Conservation (phyloP, 2,797 vertebrate genomes). For the Peromyscus attwateri region DNA sequence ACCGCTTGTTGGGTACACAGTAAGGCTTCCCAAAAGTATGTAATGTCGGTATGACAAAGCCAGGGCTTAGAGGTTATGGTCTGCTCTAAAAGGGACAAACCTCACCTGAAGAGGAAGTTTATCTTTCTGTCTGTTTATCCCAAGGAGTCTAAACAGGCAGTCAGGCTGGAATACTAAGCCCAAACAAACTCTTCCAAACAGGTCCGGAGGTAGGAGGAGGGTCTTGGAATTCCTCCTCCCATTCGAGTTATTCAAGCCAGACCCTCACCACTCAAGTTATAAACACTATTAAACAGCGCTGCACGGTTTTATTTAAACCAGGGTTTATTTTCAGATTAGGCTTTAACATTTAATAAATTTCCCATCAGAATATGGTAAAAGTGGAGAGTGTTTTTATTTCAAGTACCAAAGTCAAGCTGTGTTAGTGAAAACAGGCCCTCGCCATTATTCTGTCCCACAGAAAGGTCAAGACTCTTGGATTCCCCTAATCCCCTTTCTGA, state of each 20-base stretch:
- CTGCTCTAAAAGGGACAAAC: conserved; percentile 46
- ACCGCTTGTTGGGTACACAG: not conserved
- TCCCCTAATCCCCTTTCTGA: conserved; percentile 75
- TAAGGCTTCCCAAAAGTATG: not conserved
- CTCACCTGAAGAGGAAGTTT: conserved; percentile 81
- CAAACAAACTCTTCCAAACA: conserved; percentile 71
- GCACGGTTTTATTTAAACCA: conserved; percentile 74
- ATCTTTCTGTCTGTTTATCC: conserved; percentile 69
- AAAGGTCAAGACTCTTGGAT: conserved; percentile 77
- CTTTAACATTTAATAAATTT: conserved; percentile 76
- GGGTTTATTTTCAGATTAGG: conserved; percentile 80
- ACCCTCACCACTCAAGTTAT: conserved; percentile 50
- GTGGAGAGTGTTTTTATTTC: conserved; percentile 80
- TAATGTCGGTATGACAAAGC: conserved; percentile 1
- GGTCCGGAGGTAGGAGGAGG: conserved; percentile 14
- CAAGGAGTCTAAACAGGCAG: conserved; percentile 73
- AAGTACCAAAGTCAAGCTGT: conserved; percentile 77
- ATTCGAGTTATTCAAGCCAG: conserved; percentile 71
- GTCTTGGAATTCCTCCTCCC: not conserved
- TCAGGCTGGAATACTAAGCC: conserved; percentile 58
- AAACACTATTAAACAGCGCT: not conserved
- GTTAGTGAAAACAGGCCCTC: conserved; percentile 66
- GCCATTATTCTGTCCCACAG: conserved; percentile 73
- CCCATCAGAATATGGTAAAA: conserved; percentile 74
- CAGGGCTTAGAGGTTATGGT: not conserved